Percentiles rank a stretch among this genome's conserved stretches.
Evolutionary conservation across 1,140 invertebrate species (phyloP).

Genomic region (Mya arenaria): DNA sequence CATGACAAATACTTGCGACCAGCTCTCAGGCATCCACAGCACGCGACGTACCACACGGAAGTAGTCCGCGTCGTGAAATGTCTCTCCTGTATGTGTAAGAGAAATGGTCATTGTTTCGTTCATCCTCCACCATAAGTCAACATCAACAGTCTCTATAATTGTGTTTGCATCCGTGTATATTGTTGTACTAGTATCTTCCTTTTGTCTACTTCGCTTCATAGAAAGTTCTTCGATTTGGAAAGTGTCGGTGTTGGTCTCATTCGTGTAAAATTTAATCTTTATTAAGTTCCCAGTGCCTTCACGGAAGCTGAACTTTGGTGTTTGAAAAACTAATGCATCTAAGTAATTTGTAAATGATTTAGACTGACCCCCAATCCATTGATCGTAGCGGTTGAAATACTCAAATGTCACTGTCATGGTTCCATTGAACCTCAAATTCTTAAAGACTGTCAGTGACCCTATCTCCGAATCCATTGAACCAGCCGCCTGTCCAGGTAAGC

Average conservation of each 20-base stretch:
- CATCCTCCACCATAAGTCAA: slow-evolving; percentile 71
- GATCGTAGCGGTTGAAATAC: slow-evolving; percentile 50
- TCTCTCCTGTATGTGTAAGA: slow-evolving; percentile 15
- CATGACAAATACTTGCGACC: slow-evolving; percentile 68
- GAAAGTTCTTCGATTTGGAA: not conserved
- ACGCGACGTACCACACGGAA: slow-evolving; percentile 57
- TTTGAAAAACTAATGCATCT: slow-evolving; percentile 13
- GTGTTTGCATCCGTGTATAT: slow-evolving; percentile 49
- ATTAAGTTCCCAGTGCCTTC: slow-evolving; percentile 47
- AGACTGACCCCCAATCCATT: slow-evolving; percentile 14
- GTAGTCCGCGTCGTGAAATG: slow-evolving; percentile 49
- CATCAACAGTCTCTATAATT: slow-evolving; percentile 65
- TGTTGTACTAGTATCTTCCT: not conserved
- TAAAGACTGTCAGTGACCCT: slow-evolving; percentile 52
- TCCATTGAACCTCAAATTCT: slow-evolving; percentile 11
- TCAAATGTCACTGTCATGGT: slow-evolving; percentile 37
- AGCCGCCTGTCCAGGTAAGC: slow-evolving; percentile 41
- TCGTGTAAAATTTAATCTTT: slow-evolving; percentile 24
- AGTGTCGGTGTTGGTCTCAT: not conserved
- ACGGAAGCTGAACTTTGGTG: slow-evolving; percentile 65
- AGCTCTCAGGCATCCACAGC: slow-evolving; percentile 53
- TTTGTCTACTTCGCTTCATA: slow-evolving; percentile 19
- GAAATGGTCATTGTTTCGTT: slow-evolving; percentile 61
- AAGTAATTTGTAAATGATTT: slow-evolving; percentile 10
- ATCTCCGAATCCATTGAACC: slow-evolving; percentile 64